phyloP scores from a whole-genome alignment of 2,888 invertebrate genomes.

The Ecdyonurus torrentis region DNA sequence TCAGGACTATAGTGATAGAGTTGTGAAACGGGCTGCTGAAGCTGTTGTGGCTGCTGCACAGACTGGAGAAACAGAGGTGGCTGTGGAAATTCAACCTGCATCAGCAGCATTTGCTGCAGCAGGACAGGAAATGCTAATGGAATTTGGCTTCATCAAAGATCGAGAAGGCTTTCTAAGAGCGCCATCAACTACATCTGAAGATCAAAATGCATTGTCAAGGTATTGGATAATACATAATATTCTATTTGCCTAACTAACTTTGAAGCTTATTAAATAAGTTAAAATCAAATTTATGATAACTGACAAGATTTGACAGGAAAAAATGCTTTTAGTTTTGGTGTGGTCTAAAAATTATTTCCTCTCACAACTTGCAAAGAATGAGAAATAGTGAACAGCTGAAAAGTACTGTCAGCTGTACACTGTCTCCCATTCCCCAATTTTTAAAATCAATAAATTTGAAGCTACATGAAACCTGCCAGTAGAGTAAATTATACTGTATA shows the following conservation, averaged over 20 bases:
- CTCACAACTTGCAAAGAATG: too few species aligned
- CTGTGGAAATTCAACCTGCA: conserved; percentile 5
- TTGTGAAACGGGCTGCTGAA: not conserved
- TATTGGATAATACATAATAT: conserved; percentile 4
- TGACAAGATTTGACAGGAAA: too few species aligned
- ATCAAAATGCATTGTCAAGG: conserved; percentile 13
- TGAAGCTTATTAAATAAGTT: too few species aligned
- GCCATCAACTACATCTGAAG: conserved; percentile 4
- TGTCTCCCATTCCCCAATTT: too few species aligned
- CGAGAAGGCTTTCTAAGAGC: conserved; percentile 11
- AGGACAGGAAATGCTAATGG: conserved; percentile 18
- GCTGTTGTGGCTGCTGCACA: not conserved
- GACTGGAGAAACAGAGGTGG: not conserved
- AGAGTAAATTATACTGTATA: too few species aligned
- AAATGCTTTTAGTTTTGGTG: too few species aligned
- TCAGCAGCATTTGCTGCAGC: conserved; percentile 12
- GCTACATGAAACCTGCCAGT: too few species aligned
- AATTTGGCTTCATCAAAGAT: conserved; percentile 16
- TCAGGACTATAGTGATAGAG: not conserved
- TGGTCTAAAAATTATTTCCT: too few species aligned
- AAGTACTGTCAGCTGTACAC: too few species aligned
- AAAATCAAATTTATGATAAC: too few species aligned
- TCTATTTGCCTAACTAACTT: not conserved
- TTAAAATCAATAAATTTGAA: too few species aligned
- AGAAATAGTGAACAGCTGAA: too few species aligned